Evolutionary conservation across 2,113 vertebrate species (phyloP).

Genomic region (Epinephelus lanceolatus): DNA sequence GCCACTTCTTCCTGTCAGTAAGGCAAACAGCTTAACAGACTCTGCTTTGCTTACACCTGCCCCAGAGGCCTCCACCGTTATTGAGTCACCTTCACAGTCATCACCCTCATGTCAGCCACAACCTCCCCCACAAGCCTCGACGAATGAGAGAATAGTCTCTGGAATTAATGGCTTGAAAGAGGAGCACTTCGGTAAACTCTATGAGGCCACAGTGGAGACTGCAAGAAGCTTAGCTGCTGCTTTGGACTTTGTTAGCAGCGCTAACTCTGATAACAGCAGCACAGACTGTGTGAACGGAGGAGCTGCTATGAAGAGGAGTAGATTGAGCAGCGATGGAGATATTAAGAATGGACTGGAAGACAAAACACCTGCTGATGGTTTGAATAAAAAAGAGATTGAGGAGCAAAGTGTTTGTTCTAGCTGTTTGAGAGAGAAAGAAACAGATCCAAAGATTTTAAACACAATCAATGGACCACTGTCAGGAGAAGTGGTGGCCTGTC

Average conservation of each 20-base stretch:
- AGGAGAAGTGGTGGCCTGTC: constrained; percentile 78
- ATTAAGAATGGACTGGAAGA: constrained; percentile 45
- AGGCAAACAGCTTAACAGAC: constrained; percentile 27
- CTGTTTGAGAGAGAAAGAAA: constrained; percentile 81
- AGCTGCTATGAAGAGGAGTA: constrained; percentile 12
- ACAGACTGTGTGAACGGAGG: constrained; percentile 19
- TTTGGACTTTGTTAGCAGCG: constrained; percentile 91
- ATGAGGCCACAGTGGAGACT: constrained; percentile 94
- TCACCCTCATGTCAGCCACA: constrained; percentile 24
- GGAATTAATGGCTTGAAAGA: constrained; percentile 90
- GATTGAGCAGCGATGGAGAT: constrained; percentile 10
- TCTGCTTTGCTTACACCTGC: constrained; percentile 11
- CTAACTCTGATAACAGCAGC: constrained; percentile 60
- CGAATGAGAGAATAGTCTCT: constrained; percentile 86
- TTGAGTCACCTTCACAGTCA: constrained; percentile 22
- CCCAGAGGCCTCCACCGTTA: constrained; percentile 24
- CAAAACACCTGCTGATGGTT: constrained; percentile 17
- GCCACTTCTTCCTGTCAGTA: constrained; percentile 60
- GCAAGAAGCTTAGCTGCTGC: constrained; percentile 94
- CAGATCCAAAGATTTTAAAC: constrained; percentile 72
- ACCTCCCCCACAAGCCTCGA: constrained; percentile 58
- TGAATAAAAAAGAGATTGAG: constrained; percentile 65
- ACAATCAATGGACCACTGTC: constrained; percentile 70
- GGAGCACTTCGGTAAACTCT: constrained; percentile 91
- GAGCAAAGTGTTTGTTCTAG: constrained; percentile 89